These are phyloP conservation scores for Triplophysa bombifrons DNA, from an alignment of 2,797 vertebrate species.

Conservation along the genomic window DNA sequence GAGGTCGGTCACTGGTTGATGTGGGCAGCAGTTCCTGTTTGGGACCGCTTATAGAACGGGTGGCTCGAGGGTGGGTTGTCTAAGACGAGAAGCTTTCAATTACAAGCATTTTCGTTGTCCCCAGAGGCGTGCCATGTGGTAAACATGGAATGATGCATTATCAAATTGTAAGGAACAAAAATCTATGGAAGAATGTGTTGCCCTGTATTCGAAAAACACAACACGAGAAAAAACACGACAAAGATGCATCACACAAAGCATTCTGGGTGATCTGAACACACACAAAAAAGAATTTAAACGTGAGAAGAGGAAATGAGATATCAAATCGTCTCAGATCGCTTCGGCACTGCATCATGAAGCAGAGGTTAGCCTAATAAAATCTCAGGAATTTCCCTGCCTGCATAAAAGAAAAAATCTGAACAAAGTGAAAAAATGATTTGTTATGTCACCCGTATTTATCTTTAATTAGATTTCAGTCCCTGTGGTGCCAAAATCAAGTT, in stretches of 20 bases:
- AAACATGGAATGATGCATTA: not conserved
- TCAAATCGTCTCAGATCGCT: not conserved
- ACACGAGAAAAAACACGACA: not conserved
- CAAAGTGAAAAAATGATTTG: conserved; percentile 16
- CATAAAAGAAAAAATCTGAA: conserved; percentile 40
- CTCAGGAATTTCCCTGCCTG: conserved; percentile 40
- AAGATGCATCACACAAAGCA: not conserved
- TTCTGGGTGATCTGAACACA: conserved; percentile 20
- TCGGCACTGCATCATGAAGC: conserved; percentile 1
- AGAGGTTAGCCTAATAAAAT: conserved; percentile 46
- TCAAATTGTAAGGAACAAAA: conserved; percentile 7
- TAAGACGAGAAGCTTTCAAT: conserved; percentile 26
- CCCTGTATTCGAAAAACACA: not conserved
- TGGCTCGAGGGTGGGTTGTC: conserved; percentile 7
- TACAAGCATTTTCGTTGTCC: conserved; percentile 33
- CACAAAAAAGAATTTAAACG: conserved; percentile 23
- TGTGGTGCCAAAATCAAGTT: conserved; percentile 12
- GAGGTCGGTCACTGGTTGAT: conserved; percentile 61
- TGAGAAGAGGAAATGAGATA: conserved; percentile 38
- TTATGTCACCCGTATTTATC: conserved; percentile 49
- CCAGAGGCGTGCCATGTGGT: not conserved
- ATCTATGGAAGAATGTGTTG: not conserved
- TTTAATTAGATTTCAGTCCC: conserved; percentile 47
- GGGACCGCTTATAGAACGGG: conserved; percentile 2
- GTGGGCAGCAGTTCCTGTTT: conserved; percentile 63